Percentiles rank a stretch among this genome's conserved stretches.
Evolutionary conservation across 2,113 vertebrate species (phyloP).

Genomic region (Gorsachius goisagi): DNA sequence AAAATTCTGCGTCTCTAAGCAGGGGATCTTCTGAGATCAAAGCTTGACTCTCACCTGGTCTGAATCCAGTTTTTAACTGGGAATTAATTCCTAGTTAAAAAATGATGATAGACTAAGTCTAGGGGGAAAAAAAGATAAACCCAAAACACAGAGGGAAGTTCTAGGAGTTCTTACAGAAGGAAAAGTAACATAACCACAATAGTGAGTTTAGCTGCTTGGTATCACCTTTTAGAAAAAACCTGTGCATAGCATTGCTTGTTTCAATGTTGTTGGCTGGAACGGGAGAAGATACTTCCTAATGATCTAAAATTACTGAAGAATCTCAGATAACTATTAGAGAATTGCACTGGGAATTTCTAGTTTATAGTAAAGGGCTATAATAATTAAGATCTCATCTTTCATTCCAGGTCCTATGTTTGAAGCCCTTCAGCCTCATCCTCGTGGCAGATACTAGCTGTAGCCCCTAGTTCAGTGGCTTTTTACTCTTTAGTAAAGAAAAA

Average conservation of each 20-base stretch:
- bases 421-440: not conserved
- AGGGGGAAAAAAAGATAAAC: not conserved
- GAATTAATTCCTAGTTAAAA: not conserved
- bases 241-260: not conserved
- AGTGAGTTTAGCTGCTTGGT: not conserved
- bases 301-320: conserved; percentile 2
- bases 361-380: not conserved
- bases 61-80: not conserved
- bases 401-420: conserved; percentile 6
- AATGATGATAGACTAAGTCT: not conserved
- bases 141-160: not conserved
- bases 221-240: not conserved
- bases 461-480: not conserved
- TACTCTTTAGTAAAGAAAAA: not conserved
- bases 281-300: not conserved
- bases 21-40: not conserved
- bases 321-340: not conserved
- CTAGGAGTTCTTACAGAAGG: not conserved
- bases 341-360: not conserved
- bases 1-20: not conserved
- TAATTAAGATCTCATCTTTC: conserved; percentile 43
- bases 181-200: not conserved
- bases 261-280: not conserved
- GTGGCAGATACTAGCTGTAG: not conserved
- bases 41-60: not conserved